Conservation (phyloP, 1,140 invertebrate genomes). For the Drosophila murphyi region DNA sequence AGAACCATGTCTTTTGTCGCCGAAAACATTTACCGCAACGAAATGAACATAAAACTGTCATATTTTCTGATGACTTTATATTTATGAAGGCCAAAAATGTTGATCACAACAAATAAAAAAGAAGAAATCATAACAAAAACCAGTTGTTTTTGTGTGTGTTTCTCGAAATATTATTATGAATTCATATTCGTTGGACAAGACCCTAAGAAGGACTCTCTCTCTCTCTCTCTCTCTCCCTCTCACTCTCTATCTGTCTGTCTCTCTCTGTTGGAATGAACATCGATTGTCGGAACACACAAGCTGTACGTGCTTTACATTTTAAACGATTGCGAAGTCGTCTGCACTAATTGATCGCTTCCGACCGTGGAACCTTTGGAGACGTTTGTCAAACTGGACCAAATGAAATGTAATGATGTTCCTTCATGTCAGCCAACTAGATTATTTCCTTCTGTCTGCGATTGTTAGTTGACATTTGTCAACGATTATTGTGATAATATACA, state of each 20-base stretch:
- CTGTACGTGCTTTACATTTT: constrained; percentile 83
- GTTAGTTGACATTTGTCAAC: constrained; percentile 40
- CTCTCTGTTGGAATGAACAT: constrained; percentile 45
- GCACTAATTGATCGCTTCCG: constrained; percentile 84
- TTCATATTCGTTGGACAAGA: constrained; percentile 61
- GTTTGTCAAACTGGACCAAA: constrained; percentile 43
- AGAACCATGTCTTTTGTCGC: constrained; percentile 79
- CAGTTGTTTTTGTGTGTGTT: constrained; percentile 64
- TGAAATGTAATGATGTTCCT: constrained; percentile 67
- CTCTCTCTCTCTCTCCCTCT: background rate
- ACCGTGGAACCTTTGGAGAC: constrained; percentile 52
- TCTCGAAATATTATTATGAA: constrained; percentile 73
- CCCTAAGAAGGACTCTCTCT: constrained; percentile 21
- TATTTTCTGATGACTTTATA: constrained; percentile 84
- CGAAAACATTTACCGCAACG: constrained; percentile 80
- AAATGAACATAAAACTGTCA: constrained; percentile 81
- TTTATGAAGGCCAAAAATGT: constrained; percentile 83
- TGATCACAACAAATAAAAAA: constrained; percentile 47
- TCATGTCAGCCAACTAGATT: constrained; percentile 72
- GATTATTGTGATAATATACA: constrained; percentile 45
- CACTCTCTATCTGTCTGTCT: background rate
- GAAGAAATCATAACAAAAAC: constrained; percentile 34
- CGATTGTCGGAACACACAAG: constrained; percentile 78
- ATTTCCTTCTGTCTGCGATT: constrained; percentile 37
- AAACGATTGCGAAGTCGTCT: constrained; percentile 70